Evolutionary conservation across 2,888 invertebrate genomes (phyloP).

Genomic region (Sarcophaga carnaria): DNA sequence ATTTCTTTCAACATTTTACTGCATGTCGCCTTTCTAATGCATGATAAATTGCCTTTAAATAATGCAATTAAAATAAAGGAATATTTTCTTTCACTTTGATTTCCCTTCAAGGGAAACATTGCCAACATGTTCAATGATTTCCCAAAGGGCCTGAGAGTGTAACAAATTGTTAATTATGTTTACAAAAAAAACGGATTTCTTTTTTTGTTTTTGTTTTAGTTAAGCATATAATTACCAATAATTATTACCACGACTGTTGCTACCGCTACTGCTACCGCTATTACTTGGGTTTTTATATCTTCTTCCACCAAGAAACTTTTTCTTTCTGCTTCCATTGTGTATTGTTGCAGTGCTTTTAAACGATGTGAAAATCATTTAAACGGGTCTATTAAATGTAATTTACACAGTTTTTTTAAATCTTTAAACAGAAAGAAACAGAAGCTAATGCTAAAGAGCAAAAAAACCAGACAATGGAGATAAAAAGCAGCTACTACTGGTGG

Average conservation of each 20-base stretch:
- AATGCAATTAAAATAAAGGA: neutral
- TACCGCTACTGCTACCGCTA: neutral
- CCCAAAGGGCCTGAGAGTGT: constrained; percentile 33
- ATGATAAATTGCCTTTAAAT: neutral
- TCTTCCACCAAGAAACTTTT: too few species aligned
- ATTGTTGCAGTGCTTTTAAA: too few species aligned
- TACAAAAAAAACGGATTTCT: neutral
- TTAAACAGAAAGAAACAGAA: constrained; percentile 52
- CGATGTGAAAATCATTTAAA: constrained; percentile 63
- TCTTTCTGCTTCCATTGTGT: too few species aligned
- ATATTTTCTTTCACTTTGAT: neutral
- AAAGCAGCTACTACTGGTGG: constrained; percentile 47
- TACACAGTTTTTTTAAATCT: constrained; percentile 59
- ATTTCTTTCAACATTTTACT: too few species aligned
- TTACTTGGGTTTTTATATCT: too few species aligned
- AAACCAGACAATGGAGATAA: constrained; percentile 43
- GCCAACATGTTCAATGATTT: constrained; percentile 28
- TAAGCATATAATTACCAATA: constrained; percentile 39
- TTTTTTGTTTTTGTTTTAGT: neutral
- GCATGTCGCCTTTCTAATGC: neutral
- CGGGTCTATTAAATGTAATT: constrained; percentile 68
- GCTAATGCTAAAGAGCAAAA: constrained; percentile 20
- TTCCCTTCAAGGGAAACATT: constrained; percentile 9
- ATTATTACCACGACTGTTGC: constrained; percentile 21
- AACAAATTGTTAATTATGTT: constrained; percentile 40